Evolutionary conservation across 2,113 vertebrate species (phyloP), one percentile per base, ranked within the genome.

Genomic region (Melanostigma gelatinosum): DNA sequence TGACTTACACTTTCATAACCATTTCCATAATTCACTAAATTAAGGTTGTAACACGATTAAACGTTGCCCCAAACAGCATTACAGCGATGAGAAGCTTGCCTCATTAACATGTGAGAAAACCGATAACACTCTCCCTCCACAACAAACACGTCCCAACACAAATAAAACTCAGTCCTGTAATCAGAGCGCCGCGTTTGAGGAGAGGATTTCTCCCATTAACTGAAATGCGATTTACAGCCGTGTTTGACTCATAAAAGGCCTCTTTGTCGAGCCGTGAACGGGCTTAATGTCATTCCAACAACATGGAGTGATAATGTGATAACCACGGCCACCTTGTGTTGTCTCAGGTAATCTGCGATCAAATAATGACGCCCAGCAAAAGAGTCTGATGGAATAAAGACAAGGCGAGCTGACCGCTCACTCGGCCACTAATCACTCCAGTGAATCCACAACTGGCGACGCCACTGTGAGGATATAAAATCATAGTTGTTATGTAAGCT

Each of bases 41-140:
- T 38, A 44, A 58, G 50, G 77, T 46, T 68, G 50, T 5, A 63
- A 20, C 4, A 11, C 6, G 2, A 40, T 83, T 60, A 55, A 46
- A 71, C 36, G 9, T 27, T 13, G 48, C 24, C n/a, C 60, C 4
- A 29, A 22, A 22, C n/a, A 8, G 60, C 70, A 55, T 63, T 5
- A 9, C 15, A 22, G 32, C 5, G 10, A 74, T 62, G 42, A 75
- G 9, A 68, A 18, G 80, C 62, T 77, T 77, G 44, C 64, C 80
- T 74, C 34, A 57, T 68, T 38, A 64, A 84, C 80, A 74, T 80
- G 22, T 88, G 87, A 63, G 52, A 16, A 29, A 62, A 46, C 64
- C 9, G 89, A 91, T 88, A 72, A 79, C 71, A 40, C 84, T 88
- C 79, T 71, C 42, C 57, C 16, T 48, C 48, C 2, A 20, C 38